phyloP scores from a whole-genome alignment of 2,797 vertebrate genomes.

The Oreochromis mossambicus region DNA sequence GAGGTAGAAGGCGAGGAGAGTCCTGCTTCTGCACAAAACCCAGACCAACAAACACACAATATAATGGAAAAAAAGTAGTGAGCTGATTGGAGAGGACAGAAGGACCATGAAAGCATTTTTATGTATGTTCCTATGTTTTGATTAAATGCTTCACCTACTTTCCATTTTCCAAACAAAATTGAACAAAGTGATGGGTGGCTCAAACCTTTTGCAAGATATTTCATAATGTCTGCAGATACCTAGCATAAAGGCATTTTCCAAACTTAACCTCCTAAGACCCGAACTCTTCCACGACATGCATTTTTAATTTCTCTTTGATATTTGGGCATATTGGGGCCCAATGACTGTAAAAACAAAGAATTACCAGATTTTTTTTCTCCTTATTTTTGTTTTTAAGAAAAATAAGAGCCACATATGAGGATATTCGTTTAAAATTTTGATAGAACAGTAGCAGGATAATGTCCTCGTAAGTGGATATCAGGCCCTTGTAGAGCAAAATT shows the following conservation, averaged over 20 bases:
- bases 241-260: background rate
- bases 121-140: too few relatives aligned
- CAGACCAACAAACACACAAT: too few relatives aligned
- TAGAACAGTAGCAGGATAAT: too few relatives aligned
- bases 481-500: background rate
- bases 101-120: too few relatives aligned
- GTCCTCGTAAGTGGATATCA: too few relatives aligned
- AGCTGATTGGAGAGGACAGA: too few relatives aligned
- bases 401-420: too few relatives aligned
- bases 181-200: background rate
- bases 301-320: background rate
- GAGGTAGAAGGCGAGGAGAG: too few relatives aligned
- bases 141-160: too few relatives aligned
- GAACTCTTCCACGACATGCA: fast-evolving
- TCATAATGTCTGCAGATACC: background rate
- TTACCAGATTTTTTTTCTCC: background rate
- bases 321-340: fast-evolving
- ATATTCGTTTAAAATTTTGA: too few relatives aligned
- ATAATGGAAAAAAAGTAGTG: too few relatives aligned
- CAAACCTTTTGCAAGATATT: background rate
- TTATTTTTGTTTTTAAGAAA: background rate
- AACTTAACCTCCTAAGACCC: background rate
- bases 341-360: background rate
- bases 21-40: too few relatives aligned
- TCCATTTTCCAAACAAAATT: background rate